Conservation (phyloP, 2,797 vertebrate species). For the Prionace glauca region DNA sequence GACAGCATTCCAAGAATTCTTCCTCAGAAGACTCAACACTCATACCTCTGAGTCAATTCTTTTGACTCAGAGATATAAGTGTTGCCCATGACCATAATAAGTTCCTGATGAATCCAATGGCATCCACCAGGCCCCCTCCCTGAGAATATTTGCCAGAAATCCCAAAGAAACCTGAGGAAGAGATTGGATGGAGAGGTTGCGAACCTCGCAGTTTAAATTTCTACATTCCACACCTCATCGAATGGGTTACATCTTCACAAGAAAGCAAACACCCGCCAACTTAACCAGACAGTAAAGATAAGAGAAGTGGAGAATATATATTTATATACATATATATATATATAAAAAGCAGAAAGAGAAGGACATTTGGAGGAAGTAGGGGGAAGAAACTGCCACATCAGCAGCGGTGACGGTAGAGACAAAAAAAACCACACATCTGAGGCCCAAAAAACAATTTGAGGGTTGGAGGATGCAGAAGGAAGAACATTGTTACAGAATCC, state of each 20-base stretch:
- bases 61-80: not conserved
- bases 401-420: not conserved
- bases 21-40: no score
- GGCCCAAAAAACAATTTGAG: not conserved
- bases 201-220: not conserved
- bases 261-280: not conserved
- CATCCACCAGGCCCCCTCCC: no score
- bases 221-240: not conserved
- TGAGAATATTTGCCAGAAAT: not conserved
- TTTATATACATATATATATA: not conserved
- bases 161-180: not conserved
- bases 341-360: not conserved
- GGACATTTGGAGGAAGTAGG: not conserved
- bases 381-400: not conserved
- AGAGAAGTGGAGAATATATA: not conserved
- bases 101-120: no score
- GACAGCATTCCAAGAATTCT: no score
- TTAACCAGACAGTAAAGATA: not conserved
- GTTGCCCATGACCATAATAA: not conserved
- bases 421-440: not conserved
- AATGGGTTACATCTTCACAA: not conserved
- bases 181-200: not conserved
- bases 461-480: no score
- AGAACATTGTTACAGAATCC: no score
- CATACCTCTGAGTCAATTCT: no score